Conservation (phyloP, 2,797 vertebrate species). For the Lepilemur septentrionalis region DNA sequence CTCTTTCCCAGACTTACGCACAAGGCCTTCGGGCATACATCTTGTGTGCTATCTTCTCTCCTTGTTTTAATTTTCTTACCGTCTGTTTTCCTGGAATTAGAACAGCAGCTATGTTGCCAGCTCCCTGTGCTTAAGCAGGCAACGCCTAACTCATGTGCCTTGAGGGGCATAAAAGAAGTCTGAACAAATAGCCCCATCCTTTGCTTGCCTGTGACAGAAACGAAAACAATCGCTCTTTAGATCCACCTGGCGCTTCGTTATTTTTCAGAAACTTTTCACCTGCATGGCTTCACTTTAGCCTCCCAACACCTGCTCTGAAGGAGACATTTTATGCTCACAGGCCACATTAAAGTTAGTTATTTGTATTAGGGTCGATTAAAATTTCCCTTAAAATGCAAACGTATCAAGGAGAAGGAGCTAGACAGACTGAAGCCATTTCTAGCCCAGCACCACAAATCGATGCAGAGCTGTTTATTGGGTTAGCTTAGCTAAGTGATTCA, state of each 20-base stretch:
- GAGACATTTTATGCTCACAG: neutral
- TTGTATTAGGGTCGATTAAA: neutral
- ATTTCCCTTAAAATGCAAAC: neutral
- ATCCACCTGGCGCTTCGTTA: neutral
- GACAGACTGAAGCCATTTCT: neutral
- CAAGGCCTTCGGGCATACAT: neutral
- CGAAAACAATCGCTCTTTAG: neutral
- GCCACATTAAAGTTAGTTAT: neutral
- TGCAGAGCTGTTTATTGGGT: neutral
- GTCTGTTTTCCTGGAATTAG: neutral
- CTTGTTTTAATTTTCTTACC: neutral
- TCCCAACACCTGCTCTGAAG: neutral
- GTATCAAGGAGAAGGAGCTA: neutral
- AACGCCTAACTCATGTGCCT: neutral
- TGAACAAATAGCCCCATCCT: neutral
- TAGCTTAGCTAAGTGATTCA: neutral
- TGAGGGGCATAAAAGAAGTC: neutral
- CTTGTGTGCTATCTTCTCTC: neutral
- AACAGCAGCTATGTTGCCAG: neutral
- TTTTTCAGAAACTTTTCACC: neutral
- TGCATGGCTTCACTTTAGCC: neutral
- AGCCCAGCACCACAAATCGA: neutral
- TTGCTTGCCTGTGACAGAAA: neutral
- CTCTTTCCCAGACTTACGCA: neutral
- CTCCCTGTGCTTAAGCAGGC: neutral